phyloP scores from a whole-genome alignment of 2,888 invertebrate species.

The Drosophila quinaria region DNA sequence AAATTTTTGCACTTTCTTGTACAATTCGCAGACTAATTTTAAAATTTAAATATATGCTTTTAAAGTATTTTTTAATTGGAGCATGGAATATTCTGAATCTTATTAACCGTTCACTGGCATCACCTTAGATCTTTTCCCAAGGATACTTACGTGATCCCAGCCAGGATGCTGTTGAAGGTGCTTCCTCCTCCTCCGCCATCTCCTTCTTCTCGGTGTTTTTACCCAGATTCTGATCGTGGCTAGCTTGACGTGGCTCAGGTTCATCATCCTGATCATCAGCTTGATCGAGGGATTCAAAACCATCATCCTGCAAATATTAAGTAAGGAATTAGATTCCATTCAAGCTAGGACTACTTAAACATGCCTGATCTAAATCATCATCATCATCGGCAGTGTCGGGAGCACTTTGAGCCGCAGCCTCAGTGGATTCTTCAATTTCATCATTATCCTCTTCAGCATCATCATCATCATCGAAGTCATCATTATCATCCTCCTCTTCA shows the following conservation, averaged over 20 bases:
- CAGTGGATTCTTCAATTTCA: slow-evolving; percentile 35
- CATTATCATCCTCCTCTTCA: slow-evolving; percentile 71
- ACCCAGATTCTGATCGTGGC: slow-evolving; percentile 25
- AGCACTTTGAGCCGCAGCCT: slow-evolving; percentile 36
- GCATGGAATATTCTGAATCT: slow-evolving; percentile 31
- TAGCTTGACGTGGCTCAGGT: slow-evolving; percentile 78
- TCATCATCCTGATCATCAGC: slow-evolving; percentile 83
- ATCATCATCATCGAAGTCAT: slow-evolving; percentile 28
- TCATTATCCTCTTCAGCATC: slow-evolving; percentile 36
- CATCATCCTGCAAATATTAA: slow-evolving; percentile 66
- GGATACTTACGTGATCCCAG: slow-evolving; percentile 83
- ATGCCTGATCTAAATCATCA: slow-evolving; percentile 40
- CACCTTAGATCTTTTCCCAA: background rate
- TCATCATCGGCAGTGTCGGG: slow-evolving; percentile 39
- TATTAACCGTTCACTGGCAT: slow-evolving; percentile 50
- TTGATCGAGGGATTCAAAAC: slow-evolving; percentile 84
- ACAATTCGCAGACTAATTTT: slow-evolving; percentile 54
- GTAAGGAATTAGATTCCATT: background rate
- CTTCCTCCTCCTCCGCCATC: slow-evolving; percentile 59
- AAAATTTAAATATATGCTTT: background rate
- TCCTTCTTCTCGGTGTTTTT: slow-evolving; percentile 36
- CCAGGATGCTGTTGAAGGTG: slow-evolving; percentile 75
- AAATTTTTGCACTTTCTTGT: slow-evolving; percentile 85
- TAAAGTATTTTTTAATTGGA: slow-evolving; percentile 42
- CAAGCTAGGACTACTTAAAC: too few species aligned